Evolutionary conservation across 2,888 invertebrate species (phyloP).

Genomic region (Cryptocheilus praepositus): DNA sequence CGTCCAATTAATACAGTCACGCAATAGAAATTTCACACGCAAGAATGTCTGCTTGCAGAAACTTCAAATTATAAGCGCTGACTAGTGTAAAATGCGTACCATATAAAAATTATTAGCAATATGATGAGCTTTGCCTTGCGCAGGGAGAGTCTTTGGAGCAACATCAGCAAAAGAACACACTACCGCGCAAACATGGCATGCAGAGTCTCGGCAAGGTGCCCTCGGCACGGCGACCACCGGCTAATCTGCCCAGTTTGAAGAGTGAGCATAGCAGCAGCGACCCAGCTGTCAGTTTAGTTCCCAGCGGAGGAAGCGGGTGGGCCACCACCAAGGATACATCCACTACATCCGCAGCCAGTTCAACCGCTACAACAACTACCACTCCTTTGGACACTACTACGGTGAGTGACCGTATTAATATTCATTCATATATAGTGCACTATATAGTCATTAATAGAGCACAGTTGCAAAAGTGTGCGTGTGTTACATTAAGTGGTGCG

Average conservation of each 20-base stretch:
- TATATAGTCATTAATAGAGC: too few species aligned
- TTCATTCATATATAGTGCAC: too few species aligned
- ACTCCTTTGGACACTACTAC: slow-evolving; percentile 67
- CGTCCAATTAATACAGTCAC: too few species aligned
- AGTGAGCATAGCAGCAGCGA: slow-evolving; percentile 92
- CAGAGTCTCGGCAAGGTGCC: slow-evolving; percentile 99
- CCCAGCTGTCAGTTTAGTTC: slow-evolving; percentile 86
- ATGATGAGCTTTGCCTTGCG: too few species aligned
- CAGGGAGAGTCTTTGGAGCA: slow-evolving; percentile 92
- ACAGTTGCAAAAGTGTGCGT: too few species aligned
- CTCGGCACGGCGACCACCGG: slow-evolving; percentile 98
- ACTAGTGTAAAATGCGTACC: too few species aligned
- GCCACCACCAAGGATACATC: slow-evolving; percentile 79
- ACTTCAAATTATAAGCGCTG: too few species aligned
- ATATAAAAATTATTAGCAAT: too few species aligned
- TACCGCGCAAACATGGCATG: slow-evolving; percentile 99
- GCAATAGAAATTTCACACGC: too few species aligned
- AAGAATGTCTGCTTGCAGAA: too few species aligned
- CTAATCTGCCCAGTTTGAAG: slow-evolving; percentile 98
- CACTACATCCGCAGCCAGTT: slow-evolving; percentile 72
- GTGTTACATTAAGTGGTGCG: too few species aligned
- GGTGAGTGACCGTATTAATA: slow-evolving; percentile 55
- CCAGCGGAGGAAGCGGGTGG: slow-evolving; percentile 88
- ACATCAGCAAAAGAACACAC: slow-evolving; percentile 90
- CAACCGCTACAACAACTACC: slow-evolving; percentile 63